Evolutionary conservation across 2,797 vertebrate species (phyloP), one percentile per base, ranked within the genome.

Genomic region (Phalanger gymnotis): DNA sequence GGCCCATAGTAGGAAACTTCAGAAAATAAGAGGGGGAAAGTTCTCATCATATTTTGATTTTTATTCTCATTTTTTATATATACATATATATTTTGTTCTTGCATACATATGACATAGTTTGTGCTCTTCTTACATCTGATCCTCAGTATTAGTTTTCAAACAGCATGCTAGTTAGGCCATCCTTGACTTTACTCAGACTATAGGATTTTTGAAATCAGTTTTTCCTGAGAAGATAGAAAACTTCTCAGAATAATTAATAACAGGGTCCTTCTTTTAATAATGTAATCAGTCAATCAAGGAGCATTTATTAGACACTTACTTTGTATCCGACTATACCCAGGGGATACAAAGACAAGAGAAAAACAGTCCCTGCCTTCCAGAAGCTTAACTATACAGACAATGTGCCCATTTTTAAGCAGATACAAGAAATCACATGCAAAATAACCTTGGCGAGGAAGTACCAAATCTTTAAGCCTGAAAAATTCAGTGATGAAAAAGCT

Each of bases 161-260:
- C 53, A 92, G 53, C 92, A 14, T 2, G 34, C 47, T 47, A 28
- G 30, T 34, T 91, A 91, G 56, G 28, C n/a, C 30, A 5, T 5
- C 1, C 0, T 4, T n/a, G 92, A 53, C 90, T 30, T 51, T 13
- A 52, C 53, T 91, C 53, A 96, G 90, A 12, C 94, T 5, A 90
- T 30, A 90, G 5, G 16, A 11, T 34, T 90, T 52, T 30, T 30
- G 19, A 73, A 93, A 57, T 66, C 55, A 56, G 6, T 31, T 56
- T 22, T 93, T 61, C 94, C 57, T 53, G 47, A 58, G 81, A 81
- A 51, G 91, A 96, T 16, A n/a, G 10, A 55, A 92, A 61, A 11
- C 22, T 92, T 94, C 93, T 54, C 27, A 47, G 16, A 94, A 93
- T 93, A 56, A 22, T 0, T 40, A 53, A 94, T 31, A 90, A 53